Base-by-base conservation (phyloP, 1,140 invertebrate species). In the Microvelia longipes region DNA sequence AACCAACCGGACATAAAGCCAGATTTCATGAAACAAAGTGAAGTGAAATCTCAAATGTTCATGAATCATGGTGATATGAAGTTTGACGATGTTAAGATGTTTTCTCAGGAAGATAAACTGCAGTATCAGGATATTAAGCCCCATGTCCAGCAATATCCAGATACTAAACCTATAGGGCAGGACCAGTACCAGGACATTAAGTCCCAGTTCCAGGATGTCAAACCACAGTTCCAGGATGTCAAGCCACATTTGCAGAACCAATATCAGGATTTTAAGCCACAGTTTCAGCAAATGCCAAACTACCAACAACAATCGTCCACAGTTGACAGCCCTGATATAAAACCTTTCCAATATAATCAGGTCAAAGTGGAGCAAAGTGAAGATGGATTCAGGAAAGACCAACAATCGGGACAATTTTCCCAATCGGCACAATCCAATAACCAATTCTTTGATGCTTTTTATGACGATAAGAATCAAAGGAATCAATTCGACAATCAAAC, bases 181-280 rank as follows among this genome's bases (percentile, higher is more conserved):
- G 27, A 63, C 27, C 11, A 2, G n/a, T 5, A 28, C 25, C 28
- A 67, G 24, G 24, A n/a, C n/a, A n/a, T n/a, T n/a, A n/a, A n/a
- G n/a, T 25, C 28, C 15, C 67, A 25, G n/a, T 68, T 68, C 67
- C 67, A 68, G n/a, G 30, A 29, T 35, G 29, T 35, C 11, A 29
- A 29, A 5, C 25, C 67, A n/a, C 35, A 50, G 35, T 50, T 50
- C 35, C 35, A n/a, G n/a, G n/a, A n/a, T n/a, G n/a, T n/a, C n/a
- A n/a, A n/a, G n/a, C n/a, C n/a, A n/a, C n/a, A n/a, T n/a, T n/a
- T n/a, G n/a, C n/a, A n/a, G n/a, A n/a, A n/a, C n/a, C n/a, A n/a
- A n/a, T n/a, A n/a, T n/a, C n/a, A n/a, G n/a, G n/a, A n/a, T n/a
- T n/a, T n/a, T n/a, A n/a, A 67, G 28, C 66, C 19, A 19, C n/a